Evolutionary conservation across 2,888 invertebrate genomes (phyloP).

Genomic region (Cerastis leucographa): DNA sequence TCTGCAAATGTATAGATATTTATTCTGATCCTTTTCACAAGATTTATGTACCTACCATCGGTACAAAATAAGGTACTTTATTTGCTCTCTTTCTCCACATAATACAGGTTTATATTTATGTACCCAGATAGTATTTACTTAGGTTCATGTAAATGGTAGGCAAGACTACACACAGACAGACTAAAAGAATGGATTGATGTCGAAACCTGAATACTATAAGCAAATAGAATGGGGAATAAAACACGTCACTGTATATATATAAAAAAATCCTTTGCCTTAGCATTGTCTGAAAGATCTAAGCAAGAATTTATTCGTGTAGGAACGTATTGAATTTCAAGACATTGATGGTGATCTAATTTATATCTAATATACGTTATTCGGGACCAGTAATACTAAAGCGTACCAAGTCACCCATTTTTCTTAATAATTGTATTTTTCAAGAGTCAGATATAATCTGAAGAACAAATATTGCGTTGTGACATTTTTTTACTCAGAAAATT

Average conservation of each 20-base stretch:
- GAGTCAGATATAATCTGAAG: background rate
- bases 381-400: background rate
- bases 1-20: background rate
- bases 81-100: conserved; percentile 11
- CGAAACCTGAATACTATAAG: conserved; percentile 24
- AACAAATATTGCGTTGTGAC: background rate
- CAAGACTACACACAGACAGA: conserved; percentile 10
- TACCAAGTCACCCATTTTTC: background rate
- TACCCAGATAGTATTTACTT: conserved; percentile 16
- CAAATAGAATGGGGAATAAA: conserved; percentile 13
- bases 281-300: background rate
- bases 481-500: no score
- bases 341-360: background rate
- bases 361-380: background rate
- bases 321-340: background rate
- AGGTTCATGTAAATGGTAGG: background rate
- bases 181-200: conserved; percentile 7
- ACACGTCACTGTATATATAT: background rate
- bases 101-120: conserved; percentile 2
- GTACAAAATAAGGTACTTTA: conserved; percentile 21
- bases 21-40: background rate
- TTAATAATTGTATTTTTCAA: background rate
- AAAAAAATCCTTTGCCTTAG: conserved; percentile 1
- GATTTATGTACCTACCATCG: conserved; percentile 12
- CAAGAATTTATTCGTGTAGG: background rate